Evolutionary conservation across 2,113 vertebrate genomes (phyloP).

Genomic region (Strix uralensis): DNA sequence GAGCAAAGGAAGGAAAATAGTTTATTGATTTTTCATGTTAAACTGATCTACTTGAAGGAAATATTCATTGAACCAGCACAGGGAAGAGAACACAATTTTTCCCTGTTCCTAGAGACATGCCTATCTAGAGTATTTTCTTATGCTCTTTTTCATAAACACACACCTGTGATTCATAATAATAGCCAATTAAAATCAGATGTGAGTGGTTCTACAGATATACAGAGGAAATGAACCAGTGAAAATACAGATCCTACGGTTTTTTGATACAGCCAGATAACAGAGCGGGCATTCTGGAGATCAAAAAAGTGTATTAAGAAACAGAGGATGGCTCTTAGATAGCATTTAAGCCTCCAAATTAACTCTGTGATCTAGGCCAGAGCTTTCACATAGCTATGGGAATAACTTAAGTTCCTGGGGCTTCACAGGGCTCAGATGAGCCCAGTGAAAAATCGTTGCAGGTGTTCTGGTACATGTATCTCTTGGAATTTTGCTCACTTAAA

Average conservation of each 20-base stretch:
- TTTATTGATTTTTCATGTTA: background rate
- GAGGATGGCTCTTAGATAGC: background rate
- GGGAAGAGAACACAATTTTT: background rate
- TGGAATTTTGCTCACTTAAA: background rate
- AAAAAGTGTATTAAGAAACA: background rate
- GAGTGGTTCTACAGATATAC: background rate
- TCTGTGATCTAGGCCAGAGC: background rate
- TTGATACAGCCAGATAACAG: background rate
- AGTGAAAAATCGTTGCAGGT: background rate
- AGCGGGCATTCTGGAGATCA: background rate
- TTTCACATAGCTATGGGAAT: background rate
- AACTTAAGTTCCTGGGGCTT: background rate
- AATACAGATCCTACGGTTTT: background rate
- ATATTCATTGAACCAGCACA: background rate
- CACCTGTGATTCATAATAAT: background rate
- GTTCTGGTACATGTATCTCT: background rate
- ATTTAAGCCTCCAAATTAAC: background rate
- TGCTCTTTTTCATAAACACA: background rate
- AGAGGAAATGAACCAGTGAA: conserved; percentile 5
- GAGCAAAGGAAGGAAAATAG: background rate
- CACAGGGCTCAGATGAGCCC: background rate
- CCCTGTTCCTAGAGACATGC: background rate
- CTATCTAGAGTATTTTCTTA: background rate
- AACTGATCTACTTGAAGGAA: background rate
- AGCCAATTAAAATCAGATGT: conserved; percentile 3